Evolutionary conservation across 2,113 vertebrate species (phyloP).

Genomic region (Seriola dumerili): DNA sequence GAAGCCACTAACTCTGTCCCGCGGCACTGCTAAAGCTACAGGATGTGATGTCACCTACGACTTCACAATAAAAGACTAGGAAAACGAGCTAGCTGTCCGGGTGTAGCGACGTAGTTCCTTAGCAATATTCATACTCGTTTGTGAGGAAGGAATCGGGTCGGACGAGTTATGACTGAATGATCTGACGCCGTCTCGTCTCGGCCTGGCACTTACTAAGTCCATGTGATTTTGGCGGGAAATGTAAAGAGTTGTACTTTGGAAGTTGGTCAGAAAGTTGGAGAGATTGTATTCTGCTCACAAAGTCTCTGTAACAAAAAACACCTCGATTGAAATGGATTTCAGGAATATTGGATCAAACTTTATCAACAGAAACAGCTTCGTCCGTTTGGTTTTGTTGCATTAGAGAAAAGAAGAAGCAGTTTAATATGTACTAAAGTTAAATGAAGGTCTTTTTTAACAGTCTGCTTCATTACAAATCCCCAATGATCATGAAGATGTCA

Average conservation of each 20-base stretch:
- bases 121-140: constrained; percentile 21
- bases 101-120: constrained; percentile 54
- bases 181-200: not conserved
- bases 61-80: not conserved
- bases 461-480: not conserved
- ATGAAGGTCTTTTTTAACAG: not conserved
- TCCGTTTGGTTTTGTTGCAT: not conserved
- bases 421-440: not conserved
- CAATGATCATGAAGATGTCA: not conserved
- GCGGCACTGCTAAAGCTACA: constrained; percentile 29
- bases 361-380: too few species aligned
- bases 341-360: not conserved
- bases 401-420: not conserved
- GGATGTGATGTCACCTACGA: constrained; percentile 40
- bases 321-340: not conserved
- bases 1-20: constrained; percentile 40
- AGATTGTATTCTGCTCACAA: too few species aligned
- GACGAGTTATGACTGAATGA: not conserved
- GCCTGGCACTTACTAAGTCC: not conserved
- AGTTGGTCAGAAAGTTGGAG: too few species aligned
- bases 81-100: not conserved
- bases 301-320: too few species aligned
- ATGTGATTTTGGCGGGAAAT: constrained; percentile 6
- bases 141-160: constrained; percentile 1
- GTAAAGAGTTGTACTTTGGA: not conserved